Base-by-base conservation (phyloP, 2,113 vertebrate genomes). In the Polypterus senegalus region DNA sequence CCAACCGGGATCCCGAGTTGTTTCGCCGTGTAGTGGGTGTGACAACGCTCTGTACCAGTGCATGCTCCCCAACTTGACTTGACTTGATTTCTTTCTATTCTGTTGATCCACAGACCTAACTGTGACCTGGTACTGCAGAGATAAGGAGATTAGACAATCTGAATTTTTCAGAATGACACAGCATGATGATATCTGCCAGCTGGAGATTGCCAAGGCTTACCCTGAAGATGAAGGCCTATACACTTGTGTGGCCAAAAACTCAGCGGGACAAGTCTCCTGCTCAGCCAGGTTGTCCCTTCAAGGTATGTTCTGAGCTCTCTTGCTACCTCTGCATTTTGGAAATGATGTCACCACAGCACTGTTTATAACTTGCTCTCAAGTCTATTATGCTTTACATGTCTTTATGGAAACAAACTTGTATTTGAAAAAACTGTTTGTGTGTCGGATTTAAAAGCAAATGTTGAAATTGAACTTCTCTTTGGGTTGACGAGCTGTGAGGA, bases 71-170 rank as follows among this genome's bases (percentile, higher is more conserved):
- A 27, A 27, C 27, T 27, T 27, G 27, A 27, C 51, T n/a, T 64
- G 58, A 52, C 58, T 46, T 52, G 51, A 59, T 1, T 46, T 5
- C 54, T 48, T 59, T 27, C 27, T 27, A 27, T 27, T 27, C 27
- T 27, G 67, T 64, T 6, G 55, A 63, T 63, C 47, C 66, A 54
- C 75, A 99, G 96, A 97, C 71, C 86, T 98, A 48, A 92, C 84
- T 70, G 87, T 97, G 56, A 84, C 84, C 70, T 99, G 96, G 95
- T 96, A 92, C 73, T 87, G 86, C 81, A 86, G 87, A 71, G 88
- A 96, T 57, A 93, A 84, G 76, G 92, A 97, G 81, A 92, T 99
- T 81, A 96, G 93, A 65, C 93, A 93, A 66, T 98, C 96, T 0
- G 83, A 89, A 0, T 91, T 93, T 81, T 97, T 94, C 67, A 87